phyloP scores from a whole-genome alignment of 2,113 vertebrate genomes.

The Forbesichthys papilliferus region DNA sequence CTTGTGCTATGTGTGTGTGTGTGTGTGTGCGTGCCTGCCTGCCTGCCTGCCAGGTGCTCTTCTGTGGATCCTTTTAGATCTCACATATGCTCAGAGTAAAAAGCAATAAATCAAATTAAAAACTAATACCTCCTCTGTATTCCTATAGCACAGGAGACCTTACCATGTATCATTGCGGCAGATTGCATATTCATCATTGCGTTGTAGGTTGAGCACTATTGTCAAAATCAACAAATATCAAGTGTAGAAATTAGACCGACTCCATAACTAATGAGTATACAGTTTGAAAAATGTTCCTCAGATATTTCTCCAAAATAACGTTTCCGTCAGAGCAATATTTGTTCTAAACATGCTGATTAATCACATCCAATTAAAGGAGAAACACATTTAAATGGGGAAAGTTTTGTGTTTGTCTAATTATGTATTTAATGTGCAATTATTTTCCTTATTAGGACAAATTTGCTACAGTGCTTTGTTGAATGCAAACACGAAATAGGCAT shows the following conservation, averaged over 20 bases:
- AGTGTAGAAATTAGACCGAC: constrained; percentile 15
- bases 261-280: background rate
- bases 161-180: constrained; percentile 56
- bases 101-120: constrained; percentile 77
- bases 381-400: constrained; percentile 14
- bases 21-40: background rate
- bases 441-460: constrained; percentile 5
- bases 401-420: constrained; percentile 19
- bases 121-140: constrained; percentile 64
- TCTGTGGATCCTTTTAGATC: constrained; percentile 43
- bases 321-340: constrained; percentile 37
- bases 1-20: constrained; percentile 5
- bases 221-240: constrained; percentile 58
- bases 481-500: too few relatives aligned
- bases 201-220: constrained; percentile 51
- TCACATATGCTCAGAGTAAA: constrained; percentile 67
- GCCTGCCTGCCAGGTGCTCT: constrained; percentile 36
- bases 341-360: constrained; percentile 54
- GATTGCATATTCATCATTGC: constrained; percentile 66
- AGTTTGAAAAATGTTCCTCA: constrained; percentile 9
- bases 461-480: background rate
- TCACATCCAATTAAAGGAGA: constrained; percentile 37
- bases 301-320: constrained; percentile 43
- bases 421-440: constrained; percentile 17
- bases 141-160: constrained; percentile 62